Evolutionary conservation across 2,888 invertebrate genomes (phyloP).

Genomic region (Beris morrisii): DNA sequence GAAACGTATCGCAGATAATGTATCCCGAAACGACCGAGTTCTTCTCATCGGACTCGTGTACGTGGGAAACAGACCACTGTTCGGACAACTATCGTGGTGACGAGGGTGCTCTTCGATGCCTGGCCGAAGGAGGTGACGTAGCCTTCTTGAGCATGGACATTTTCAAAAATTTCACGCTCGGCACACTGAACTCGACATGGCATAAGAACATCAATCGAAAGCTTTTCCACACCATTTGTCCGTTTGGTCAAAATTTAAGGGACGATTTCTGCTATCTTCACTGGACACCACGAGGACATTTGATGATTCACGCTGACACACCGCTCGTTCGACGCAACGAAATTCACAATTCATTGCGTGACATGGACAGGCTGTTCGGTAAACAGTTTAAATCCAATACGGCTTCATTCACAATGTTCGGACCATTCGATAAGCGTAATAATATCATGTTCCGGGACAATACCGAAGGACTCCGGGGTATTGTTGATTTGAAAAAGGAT

Average conservation of each 20-base stretch:
- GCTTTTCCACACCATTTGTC: conserved; percentile 64
- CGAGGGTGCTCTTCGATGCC: conserved; percentile 66
- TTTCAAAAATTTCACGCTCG: conserved; percentile 63
- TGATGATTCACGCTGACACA: conserved; percentile 64
- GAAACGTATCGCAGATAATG: conserved; percentile 56
- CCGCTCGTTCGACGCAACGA: conserved; percentile 65
- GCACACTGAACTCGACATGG: conserved; percentile 58
- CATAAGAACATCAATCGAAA: conserved; percentile 47
- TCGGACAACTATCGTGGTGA: conserved; percentile 60
- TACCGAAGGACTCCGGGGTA: conserved; percentile 49
- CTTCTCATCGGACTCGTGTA: conserved; percentile 72
- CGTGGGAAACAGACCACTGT: conserved; percentile 56
- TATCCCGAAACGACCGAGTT: conserved; percentile 50
- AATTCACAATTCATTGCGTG: conserved; percentile 68
- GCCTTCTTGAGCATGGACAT: conserved; percentile 72
- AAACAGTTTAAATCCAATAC: conserved; percentile 61
- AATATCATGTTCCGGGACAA: conserved; percentile 65
- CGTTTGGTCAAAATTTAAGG: conserved; percentile 53
- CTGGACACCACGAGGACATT: conserved; percentile 70
- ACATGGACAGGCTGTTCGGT: conserved; percentile 73
- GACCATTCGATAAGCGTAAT: conserved; percentile 64
- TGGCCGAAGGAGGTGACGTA: conserved; percentile 73
- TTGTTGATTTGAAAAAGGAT: conserved; percentile 48
- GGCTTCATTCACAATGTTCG: conserved; percentile 70
- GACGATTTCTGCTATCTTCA: conserved; percentile 63